These are phyloP conservation scores for Caenorhabditis panamensis DNA, from an alignment of 2,888 invertebrate genomes.

Conservation along the genomic window DNA sequence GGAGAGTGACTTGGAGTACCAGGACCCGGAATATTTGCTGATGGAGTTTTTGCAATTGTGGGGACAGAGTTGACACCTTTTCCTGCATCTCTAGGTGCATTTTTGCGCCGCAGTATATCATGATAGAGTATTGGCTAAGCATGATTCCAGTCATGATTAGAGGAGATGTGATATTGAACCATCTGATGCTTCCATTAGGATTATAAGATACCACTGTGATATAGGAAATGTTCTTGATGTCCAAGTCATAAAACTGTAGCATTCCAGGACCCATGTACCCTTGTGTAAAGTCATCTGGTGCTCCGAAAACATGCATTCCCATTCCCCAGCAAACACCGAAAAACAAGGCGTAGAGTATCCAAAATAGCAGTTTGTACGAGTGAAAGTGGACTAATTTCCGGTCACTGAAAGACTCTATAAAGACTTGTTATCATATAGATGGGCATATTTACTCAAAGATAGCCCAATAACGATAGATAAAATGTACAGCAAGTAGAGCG, in stretches of 20 bases:
- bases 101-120: constrained; percentile 20
- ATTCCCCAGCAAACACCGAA: not conserved
- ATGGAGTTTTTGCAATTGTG: not conserved
- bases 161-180: not conserved
- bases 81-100: constrained; percentile 19
- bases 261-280: not conserved
- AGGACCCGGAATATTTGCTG: constrained; percentile 20
- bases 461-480: too few species aligned
- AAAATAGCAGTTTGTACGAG: not conserved
- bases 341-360: not conserved
- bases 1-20: constrained; percentile 8
- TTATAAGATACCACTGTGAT: not conserved
- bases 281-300: not conserved
- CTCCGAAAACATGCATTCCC: not conserved
- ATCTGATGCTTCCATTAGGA: not conserved
- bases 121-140: constrained; percentile 6
- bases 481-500: too few species aligned
- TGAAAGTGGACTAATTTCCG: constrained; percentile 7
- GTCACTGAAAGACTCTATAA: too few species aligned
- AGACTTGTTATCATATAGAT: too few species aligned
- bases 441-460: too few species aligned
- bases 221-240: not conserved
- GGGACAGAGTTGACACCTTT: not conserved
- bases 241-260: not conserved
- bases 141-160: not conserved